These are phyloP conservation scores for Procambarus clarkii DNA, from an alignment of 1,140 invertebrate genomes.

Conservation along the genomic window DNA sequence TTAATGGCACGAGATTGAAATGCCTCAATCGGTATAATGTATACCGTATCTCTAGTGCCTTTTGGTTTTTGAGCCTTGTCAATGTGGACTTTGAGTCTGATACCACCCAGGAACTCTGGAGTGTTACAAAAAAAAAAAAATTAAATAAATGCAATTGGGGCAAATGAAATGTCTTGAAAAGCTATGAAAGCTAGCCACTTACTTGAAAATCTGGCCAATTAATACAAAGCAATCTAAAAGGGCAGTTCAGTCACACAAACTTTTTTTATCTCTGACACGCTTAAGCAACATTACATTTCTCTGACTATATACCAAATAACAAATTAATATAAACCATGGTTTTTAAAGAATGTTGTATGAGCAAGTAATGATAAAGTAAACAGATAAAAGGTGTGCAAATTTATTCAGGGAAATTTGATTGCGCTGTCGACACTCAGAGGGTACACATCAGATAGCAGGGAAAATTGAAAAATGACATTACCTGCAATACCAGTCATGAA, in stretches of 20 bases:
- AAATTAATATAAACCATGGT: not conserved
- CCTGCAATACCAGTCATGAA: slow-evolving; percentile 45
- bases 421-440: slow-evolving; percentile 15
- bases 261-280: not conserved
- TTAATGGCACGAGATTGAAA: too few species aligned
- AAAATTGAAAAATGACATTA: slow-evolving; percentile 60
- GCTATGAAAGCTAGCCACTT: not conserved
- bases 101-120: not conserved
- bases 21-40: too few species aligned
- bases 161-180: not conserved
- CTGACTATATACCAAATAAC: not conserved
- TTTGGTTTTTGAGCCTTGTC: too few species aligned
- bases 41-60: too few species aligned
- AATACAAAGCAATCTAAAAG: not conserved
- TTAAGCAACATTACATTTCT: not conserved
- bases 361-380: not conserved
- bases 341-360: not conserved
- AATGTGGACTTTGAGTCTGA: not conserved
- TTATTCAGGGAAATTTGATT: not conserved
- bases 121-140: not conserved
- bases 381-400: not conserved
- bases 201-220: not conserved
- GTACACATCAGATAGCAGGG: slow-evolving; percentile 44
- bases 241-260: not conserved
- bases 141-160: not conserved